Conservation (phyloP, 2,113 vertebrate species). For the Stegostoma tigrinum region DNA sequence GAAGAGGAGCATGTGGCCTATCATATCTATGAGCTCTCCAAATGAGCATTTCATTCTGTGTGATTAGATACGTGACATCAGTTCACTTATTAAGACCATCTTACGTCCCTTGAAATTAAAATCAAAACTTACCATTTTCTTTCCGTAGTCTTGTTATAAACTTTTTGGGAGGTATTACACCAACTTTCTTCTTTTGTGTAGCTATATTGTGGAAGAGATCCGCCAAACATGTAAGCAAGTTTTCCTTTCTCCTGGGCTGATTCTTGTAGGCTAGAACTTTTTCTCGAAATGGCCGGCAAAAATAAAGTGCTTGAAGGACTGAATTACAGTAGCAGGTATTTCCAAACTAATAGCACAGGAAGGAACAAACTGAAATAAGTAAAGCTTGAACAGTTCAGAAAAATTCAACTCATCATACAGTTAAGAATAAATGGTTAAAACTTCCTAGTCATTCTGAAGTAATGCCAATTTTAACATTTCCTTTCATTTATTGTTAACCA, state of each 20-base stretch:
- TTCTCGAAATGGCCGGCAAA: constrained; percentile 73
- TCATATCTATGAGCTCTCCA: not conserved
- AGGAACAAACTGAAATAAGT: constrained; percentile 6
- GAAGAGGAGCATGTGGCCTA: no score
- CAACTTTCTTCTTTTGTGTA: constrained; percentile 75
- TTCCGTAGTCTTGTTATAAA: constrained; percentile 72
- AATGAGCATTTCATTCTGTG: no score
- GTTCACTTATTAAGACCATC: no score
- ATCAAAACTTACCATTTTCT: constrained; percentile 62
- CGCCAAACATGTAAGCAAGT: constrained; percentile 67
- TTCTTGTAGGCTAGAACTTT: constrained; percentile 73
- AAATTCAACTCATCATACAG: not conserved
- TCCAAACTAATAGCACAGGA: constrained; percentile 66
- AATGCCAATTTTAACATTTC: not conserved
- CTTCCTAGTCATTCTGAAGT: not conserved
- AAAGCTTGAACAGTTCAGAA: constrained; percentile 34
- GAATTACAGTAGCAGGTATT: constrained; percentile 99
- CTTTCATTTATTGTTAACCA: not conserved
- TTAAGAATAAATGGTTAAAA: not conserved
- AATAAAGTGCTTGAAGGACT: constrained; percentile 90
- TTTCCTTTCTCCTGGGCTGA: constrained; percentile 70
- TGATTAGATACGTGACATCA: not conserved
- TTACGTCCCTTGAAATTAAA: not conserved
- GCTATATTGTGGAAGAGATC: constrained; percentile 75
- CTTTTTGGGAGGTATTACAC: constrained; percentile 74